Evolutionary conservation across 2,113 vertebrate species (phyloP), one percentile per base, ranked within the genome.

Genomic region (Poeciliopsis occidentalis): DNA sequence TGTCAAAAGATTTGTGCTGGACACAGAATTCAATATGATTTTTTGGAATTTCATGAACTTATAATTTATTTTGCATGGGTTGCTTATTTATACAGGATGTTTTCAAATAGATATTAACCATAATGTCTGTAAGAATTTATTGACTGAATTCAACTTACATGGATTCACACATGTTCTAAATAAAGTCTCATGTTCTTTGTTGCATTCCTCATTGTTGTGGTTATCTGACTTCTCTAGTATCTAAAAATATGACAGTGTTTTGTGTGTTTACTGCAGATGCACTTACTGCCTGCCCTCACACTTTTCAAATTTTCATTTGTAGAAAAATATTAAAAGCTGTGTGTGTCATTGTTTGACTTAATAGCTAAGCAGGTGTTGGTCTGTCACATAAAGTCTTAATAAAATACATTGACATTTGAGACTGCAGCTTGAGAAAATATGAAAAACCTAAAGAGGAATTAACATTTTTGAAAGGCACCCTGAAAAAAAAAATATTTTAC

Each of bases 1-100:
- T 31, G 37, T 81, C 29, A 73, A 60, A 73, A 60, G 51, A 57
- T 63, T 11, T 37, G 88, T 93, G 91, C 87, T 84, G 86, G 87
- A 86, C 86, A 85, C 74, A 73, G 78, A 85, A 84, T 80, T 39
- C 74, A 60, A 64, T 67, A 69, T 63, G 72, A 73, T 83, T 86
- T 66, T 22, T 64, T 26, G 19, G 34, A 69, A 76, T 68, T 73
- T 1, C 57, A 29, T 71, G 15, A 65, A 0, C 30, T 61, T 30
- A 37, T 75, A 61, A 41, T 76, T 67, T 88, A 91, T 86, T 88
- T 85, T 44, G 73, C 8, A 78, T 60, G 8, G 63, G 30, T 82
- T 44, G n/a, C 61, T 30, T 85, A 69, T 83, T 75, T 79, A 39
- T 60, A 39, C 39, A 26, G 11, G 57, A 19, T 22, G 64, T 71